A percentile compares a stretch with the other conserved stretches of the same genome.
Conservation (phyloP, 2,797 vertebrate species). For the Epinephelus malabaricus region DNA sequence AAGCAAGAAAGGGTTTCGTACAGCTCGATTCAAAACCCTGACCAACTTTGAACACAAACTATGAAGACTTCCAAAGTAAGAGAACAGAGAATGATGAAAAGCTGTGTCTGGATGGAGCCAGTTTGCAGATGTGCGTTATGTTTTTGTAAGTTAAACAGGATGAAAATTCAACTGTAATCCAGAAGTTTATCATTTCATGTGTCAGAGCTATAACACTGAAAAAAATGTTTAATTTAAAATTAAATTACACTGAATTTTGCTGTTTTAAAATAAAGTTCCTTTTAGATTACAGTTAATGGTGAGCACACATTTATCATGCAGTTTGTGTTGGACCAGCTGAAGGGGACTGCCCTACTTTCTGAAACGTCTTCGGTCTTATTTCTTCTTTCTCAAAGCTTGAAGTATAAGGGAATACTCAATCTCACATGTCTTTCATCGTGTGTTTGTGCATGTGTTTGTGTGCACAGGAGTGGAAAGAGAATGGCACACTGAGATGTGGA, state of each 20-base stretch:
- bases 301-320: constrained; percentile 17
- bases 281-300: neutral
- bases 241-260: neutral
- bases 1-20: neutral
- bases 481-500: constrained; percentile 5
- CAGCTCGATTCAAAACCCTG: neutral
- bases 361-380: neutral
- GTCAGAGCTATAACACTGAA: neutral
- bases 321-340: constrained; percentile 4
- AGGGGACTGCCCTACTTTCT: constrained; percentile 37
- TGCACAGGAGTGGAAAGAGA: constrained; percentile 13
- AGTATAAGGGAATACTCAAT: neutral
- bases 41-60: too few relatives aligned
- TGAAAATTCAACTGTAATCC: neutral
- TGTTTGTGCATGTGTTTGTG: constrained; percentile 21
- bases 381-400: neutral
- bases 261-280: neutral
- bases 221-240: neutral
- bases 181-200: neutral
- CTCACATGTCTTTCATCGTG: neutral
- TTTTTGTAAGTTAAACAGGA: neutral
- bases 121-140: neutral
- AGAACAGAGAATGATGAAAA: neutral
- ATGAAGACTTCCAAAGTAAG: neutral
- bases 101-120: neutral